Evolutionary conservation across 2,797 vertebrate genomes (phyloP).

Genomic region (Ataeniobius toweri): DNA sequence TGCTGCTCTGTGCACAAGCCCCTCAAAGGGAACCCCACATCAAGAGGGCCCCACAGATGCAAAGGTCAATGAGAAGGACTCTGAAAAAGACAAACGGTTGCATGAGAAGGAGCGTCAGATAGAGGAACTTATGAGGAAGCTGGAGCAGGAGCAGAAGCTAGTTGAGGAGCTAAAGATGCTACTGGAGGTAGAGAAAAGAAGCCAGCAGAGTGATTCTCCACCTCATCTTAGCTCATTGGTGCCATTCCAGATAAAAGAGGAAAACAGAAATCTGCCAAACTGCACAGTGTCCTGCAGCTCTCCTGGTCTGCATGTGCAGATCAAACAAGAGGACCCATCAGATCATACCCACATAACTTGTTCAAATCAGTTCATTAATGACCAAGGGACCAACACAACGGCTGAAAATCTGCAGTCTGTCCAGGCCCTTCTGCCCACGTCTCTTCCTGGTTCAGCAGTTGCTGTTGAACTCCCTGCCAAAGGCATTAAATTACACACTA

Average conservation of each 20-base stretch:
- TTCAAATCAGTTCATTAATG: constrained; percentile 61
- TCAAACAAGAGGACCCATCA: constrained; percentile 84
- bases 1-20: constrained; percentile 44
- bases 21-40: constrained; percentile 59
- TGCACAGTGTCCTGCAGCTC: constrained; percentile 61
- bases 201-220: constrained; percentile 77
- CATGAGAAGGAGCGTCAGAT: constrained; percentile 97
- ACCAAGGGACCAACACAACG: constrained; percentile 77
- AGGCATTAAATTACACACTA: constrained; percentile 78
- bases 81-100: constrained; percentile 91
- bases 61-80: constrained; percentile 83
- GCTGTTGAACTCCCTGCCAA: constrained; percentile 81
- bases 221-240: constrained; percentile 48
- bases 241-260: constrained; percentile 83
- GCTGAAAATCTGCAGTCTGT: constrained; percentile 72
- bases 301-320: constrained; percentile 53
- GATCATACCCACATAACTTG: constrained; percentile 36
- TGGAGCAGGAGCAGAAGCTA: constrained; percentile 94
- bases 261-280: constrained; percentile 62
- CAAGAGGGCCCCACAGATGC: constrained; percentile 74
- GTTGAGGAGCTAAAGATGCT: constrained; percentile 97
- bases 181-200: constrained; percentile 92
- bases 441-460: constrained; percentile 76
- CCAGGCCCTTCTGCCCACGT: constrained; percentile 84
- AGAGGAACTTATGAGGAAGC: constrained; percentile 91